These are phyloP conservation scores for Platysteira castanea DNA, from an alignment of 2,113 vertebrate species.

Conservation along the genomic window DNA sequence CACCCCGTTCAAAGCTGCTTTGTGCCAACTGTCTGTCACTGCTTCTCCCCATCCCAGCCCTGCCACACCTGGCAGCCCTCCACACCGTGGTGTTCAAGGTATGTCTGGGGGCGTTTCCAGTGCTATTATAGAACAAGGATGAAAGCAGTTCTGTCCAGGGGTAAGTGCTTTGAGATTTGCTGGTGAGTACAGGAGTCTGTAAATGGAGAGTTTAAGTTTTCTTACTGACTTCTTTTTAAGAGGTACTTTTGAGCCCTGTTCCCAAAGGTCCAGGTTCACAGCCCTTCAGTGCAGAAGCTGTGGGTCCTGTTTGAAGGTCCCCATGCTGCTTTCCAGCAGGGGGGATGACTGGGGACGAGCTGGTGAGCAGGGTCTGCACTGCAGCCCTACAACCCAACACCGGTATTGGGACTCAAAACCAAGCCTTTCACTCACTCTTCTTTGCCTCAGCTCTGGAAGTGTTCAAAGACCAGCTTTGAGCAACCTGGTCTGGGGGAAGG, in stretches of 20 bases:
- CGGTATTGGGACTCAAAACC: fast-evolving
- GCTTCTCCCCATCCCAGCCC: background rate
- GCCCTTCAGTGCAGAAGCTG: background rate
- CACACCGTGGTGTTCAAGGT: background rate
- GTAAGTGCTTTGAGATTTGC: background rate
- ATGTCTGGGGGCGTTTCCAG: background rate
- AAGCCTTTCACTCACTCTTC: background rate
- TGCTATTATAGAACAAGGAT: background rate
- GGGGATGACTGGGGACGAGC: fast-evolving
- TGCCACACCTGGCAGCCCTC: background rate
- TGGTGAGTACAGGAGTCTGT: background rate
- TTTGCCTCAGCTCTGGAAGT: background rate
- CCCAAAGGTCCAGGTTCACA: background rate
- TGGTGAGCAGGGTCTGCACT: fast-evolving
- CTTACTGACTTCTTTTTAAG: background rate
- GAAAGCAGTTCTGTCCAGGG: background rate
- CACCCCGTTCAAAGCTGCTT: background rate
- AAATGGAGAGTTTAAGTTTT: background rate
- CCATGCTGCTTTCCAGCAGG: fast-evolving
- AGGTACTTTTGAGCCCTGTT: background rate
- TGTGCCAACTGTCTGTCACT: background rate
- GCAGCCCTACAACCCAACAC: fast-evolving
- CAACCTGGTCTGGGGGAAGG: background rate
- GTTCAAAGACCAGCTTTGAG: background rate
- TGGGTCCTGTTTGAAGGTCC: background rate